Base-by-base conservation (phyloP, 2,113 vertebrate genomes). In the Neolamprologus cancellatus region DNA sequence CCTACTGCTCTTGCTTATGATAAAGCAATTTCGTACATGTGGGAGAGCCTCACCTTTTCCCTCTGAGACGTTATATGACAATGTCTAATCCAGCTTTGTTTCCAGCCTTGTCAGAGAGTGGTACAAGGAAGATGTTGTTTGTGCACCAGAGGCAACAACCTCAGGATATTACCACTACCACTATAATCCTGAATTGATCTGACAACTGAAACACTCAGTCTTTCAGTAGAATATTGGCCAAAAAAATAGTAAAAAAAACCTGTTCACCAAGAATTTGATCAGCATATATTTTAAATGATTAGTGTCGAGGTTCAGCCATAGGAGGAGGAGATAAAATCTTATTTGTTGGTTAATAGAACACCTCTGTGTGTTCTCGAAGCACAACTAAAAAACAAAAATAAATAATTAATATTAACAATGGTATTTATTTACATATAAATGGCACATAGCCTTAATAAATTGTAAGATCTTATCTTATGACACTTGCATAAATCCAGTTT, bases 61-160 rank as follows among this genome's bases (percentile, higher is more conserved):
- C 50, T 87, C 54, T 14, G 41, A 89, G 78, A 86, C 54, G 54
- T 80, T 91, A 87, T 82, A 71, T 88, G 85, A 79, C 80, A 82
- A 88, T 88, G 32, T 74, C 18, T 91, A 89, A 91, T 91, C 76
- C 78, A 54, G 71, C 64, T 90, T 90, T 87, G 79, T 87, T 79
- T 74, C 30, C 25, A 25, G 18, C 36, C 28, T 55, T 48, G 20
- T 76, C 8, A 5, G 13, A 34, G 36, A 83, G 78, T 13, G 11
- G 15, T 82, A 83, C 76, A 81, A 34, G 28, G 44, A 52, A 78
- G 14, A 46, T 69, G 23, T 28, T 86, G 71, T 79, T 86, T 66
- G n/a, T 59, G 64, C 84, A 87, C 66, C 36, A 74, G 25, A 86
- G 64, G 71, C 64, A 83, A 64, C 81, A 32, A 89, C 86, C 50